phyloP scores from a whole-genome alignment of 2,797 vertebrate species.

The Poecile montanus region DNA sequence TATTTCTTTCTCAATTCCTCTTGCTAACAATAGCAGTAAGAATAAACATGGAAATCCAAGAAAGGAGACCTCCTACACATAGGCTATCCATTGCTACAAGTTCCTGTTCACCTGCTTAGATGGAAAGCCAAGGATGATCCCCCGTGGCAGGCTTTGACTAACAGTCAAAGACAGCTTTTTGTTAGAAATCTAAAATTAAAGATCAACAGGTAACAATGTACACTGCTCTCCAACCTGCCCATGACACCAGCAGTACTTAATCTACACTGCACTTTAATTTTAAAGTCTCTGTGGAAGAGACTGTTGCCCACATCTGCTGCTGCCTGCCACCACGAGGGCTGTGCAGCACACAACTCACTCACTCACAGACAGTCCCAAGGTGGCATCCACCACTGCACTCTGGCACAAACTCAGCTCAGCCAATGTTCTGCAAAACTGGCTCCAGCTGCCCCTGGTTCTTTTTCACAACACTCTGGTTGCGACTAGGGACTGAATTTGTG shows the following conservation, averaged over 20 bases:
- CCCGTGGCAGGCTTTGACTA: neutral
- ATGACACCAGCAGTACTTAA: neutral
- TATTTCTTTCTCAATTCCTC: neutral
- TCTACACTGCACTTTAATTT: neutral
- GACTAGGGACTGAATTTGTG: neutral
- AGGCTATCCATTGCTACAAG: conserved; percentile 20
- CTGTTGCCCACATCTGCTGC: neutral
- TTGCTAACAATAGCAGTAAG: conserved; percentile 30
- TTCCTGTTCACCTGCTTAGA: conserved; percentile 29
- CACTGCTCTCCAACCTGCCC: neutral
- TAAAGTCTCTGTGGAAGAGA: neutral
- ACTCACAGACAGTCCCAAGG: neutral
- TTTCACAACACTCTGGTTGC: neutral
- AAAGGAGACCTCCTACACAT: neutral
- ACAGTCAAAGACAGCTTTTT: neutral
- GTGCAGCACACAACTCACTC: neutral
- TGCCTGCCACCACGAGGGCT: neutral
- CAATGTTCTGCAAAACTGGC: neutral
- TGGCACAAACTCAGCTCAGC: neutral
- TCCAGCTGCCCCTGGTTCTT: neutral
- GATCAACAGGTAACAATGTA: neutral
- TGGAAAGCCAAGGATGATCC: neutral
- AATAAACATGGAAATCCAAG: conserved; percentile 33
- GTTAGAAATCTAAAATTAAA: neutral
- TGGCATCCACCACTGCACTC: neutral